These are phyloP conservation scores for Pelmatolapia mariae DNA, from an alignment of 2,113 vertebrate genomes.

Conservation along the genomic window DNA sequence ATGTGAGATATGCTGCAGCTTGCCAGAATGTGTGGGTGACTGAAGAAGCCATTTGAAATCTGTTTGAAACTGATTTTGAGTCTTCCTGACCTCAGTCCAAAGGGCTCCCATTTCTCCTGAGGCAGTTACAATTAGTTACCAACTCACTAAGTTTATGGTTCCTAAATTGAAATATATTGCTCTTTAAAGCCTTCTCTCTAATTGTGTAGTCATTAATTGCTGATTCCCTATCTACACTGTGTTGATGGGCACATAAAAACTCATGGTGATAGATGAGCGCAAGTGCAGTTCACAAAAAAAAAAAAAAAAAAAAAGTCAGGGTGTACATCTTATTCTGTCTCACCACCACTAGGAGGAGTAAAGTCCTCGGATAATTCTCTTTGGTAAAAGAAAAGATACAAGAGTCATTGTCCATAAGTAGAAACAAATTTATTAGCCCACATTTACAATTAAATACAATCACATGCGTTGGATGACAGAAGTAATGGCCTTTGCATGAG, in stretches of 20 bases:
- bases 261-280: constrained; percentile 74
- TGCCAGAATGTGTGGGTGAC: constrained; percentile 21
- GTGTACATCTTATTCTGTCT: neutral
- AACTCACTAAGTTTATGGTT: constrained; percentile 91
- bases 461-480: constrained; percentile 10
- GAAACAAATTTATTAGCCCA: constrained; percentile 39
- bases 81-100: constrained; percentile 76
- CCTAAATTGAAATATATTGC: constrained; percentile 90
- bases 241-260: constrained; percentile 77
- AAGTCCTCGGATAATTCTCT: neutral
- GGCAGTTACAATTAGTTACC: constrained; percentile 92
- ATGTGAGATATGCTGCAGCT: constrained; percentile 9
- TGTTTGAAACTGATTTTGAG: constrained; percentile 40
- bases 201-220: constrained; percentile 87
- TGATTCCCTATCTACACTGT: constrained; percentile 71
- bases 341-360: constrained; percentile 57
- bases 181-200: constrained; percentile 76
- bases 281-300: constrained; percentile 31
- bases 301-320: neutral
- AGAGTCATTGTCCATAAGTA: constrained; percentile 45
- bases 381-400: constrained; percentile 45
- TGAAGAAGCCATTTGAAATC: constrained; percentile 25
- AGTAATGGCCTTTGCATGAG: neutral
- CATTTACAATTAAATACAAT: constrained; percentile 26
- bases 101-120: constrained; percentile 90